phyloP scores from a whole-genome alignment of 2,797 vertebrate species.

The Anguilla obscura region DNA sequence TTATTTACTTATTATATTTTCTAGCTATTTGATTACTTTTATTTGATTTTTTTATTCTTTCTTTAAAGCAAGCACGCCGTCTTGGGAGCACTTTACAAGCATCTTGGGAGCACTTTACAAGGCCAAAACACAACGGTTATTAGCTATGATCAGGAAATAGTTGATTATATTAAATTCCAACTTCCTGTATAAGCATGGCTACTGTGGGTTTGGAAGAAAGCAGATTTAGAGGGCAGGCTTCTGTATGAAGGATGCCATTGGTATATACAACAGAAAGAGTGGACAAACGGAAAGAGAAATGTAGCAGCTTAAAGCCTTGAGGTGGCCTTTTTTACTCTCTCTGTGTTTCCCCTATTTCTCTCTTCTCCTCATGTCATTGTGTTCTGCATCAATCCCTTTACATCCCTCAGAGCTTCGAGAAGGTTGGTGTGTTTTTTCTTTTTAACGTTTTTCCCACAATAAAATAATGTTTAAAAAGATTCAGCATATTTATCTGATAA shows the following conservation, averaged over 20 bases:
- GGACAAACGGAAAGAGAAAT: conserved; percentile 57
- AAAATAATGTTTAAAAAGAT: conserved; percentile 57
- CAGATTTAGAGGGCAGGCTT: not conserved
- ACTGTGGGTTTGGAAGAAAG: conserved; percentile 7
- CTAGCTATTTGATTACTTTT: conserved; percentile 23
- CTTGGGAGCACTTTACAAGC: conserved; percentile 28
- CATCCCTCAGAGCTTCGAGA: conserved; percentile 99
- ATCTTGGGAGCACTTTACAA: conserved; percentile 23
- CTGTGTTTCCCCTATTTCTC: conserved; percentile 99
- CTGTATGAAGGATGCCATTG: conserved; percentile 10
- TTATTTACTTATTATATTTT: conserved; percentile 12
- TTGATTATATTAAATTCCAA: not conserved
- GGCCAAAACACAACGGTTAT: conserved; percentile 8
- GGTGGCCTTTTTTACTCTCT: conserved; percentile 99
- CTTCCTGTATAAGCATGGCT: not conserved
- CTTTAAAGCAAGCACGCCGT: conserved; percentile 29
- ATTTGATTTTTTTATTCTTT: conserved; percentile 15
- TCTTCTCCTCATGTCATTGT: conserved; percentile 99
- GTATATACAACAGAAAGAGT: conserved; percentile 16
- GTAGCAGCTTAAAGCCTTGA: conserved; percentile 85
- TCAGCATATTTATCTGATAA: conserved; percentile 66
- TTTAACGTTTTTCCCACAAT: conserved; percentile 93
- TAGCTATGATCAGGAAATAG: not conserved
- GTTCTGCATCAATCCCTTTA: conserved; percentile 99
- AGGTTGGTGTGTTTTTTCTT: conserved; percentile 99